Conservation (phyloP, 2,113 vertebrate species). For the Anas platyrhynchos region DNA sequence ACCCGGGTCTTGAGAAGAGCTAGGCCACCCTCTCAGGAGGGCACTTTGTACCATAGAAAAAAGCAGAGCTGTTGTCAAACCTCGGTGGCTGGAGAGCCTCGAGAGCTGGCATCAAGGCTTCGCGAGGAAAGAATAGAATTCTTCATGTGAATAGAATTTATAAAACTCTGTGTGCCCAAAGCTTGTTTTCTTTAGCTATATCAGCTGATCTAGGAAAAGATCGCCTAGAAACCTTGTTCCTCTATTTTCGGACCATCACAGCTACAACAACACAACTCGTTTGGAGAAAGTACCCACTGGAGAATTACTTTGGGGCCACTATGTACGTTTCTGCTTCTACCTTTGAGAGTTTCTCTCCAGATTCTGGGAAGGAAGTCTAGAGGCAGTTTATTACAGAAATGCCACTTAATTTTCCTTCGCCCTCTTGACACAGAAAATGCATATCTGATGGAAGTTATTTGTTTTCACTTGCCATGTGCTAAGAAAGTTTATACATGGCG, state of each 20-base stretch:
- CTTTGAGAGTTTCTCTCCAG: not conserved
- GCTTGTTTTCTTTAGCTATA: slow-evolving; percentile 31
- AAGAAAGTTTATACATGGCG: slow-evolving; percentile 62
- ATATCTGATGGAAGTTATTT: slow-evolving; percentile 64
- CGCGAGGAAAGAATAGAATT: not conserved
- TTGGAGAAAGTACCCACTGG: not conserved
- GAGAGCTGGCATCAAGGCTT: not conserved
- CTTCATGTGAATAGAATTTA: not conserved
- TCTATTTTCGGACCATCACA: slow-evolving; percentile 17
- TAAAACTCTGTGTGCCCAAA: not conserved
- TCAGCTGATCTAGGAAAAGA: not conserved
- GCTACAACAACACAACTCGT: not conserved
- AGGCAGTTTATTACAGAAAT: slow-evolving; percentile 5
- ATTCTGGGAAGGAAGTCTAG: not conserved
- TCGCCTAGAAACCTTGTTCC: not conserved
- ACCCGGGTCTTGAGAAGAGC: not conserved
- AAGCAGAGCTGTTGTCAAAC: not conserved
- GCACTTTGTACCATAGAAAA: not conserved
- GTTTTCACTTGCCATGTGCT: slow-evolving; percentile 72
- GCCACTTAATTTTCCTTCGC: slow-evolving; percentile 25
- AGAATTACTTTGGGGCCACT: not conserved
- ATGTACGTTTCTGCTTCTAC: not conserved
- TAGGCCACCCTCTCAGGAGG: not conserved
- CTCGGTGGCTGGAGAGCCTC: not conserved
- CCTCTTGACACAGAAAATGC: slow-evolving; percentile 50